A percentile compares a stretch with the other conserved stretches of the same genome.
phyloP scores from a whole-genome alignment of 2,888 invertebrate species.

The Teleogryllus oceanicus region DNA sequence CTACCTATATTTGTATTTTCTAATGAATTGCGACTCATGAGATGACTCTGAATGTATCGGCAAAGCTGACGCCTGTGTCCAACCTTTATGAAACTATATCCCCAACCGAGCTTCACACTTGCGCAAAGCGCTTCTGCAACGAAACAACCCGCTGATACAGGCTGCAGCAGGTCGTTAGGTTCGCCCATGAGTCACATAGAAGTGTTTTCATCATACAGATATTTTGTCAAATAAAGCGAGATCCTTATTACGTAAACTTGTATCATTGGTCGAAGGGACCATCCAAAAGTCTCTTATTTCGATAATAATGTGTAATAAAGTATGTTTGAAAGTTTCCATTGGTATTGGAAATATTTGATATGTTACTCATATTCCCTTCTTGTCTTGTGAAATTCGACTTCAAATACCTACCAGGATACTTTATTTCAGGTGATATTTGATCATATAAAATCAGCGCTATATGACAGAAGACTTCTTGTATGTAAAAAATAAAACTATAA shows the following conservation, averaged over 20 bases:
- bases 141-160: no score
- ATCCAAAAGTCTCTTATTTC: not conserved
- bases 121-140: no score
- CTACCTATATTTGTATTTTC: not conserved
- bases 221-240: not conserved
- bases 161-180: not conserved
- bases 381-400: conserved; percentile 6
- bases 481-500: conserved; percentile 11
- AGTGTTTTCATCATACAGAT: not conserved
- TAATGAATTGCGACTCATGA: not conserved
- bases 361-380: not conserved
- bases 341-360: not conserved
- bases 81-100: not conserved
- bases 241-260: not conserved
- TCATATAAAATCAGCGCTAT: conserved; percentile 11
- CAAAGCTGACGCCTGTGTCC: not conserved
- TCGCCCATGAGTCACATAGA: not conserved
- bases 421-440: conserved; percentile 10
- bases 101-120: no score
- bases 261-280: not conserved
- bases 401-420: not conserved
- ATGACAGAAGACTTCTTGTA: conserved; percentile 18
- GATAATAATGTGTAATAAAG: not conserved
- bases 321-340: not conserved
- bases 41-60: not conserved